A percentile compares a stretch with the other conserved stretches of the same genome.
These are phyloP conservation scores for Sitta europaea DNA, from an alignment of 2,113 vertebrate genomes.

Conservation along the genomic window DNA sequence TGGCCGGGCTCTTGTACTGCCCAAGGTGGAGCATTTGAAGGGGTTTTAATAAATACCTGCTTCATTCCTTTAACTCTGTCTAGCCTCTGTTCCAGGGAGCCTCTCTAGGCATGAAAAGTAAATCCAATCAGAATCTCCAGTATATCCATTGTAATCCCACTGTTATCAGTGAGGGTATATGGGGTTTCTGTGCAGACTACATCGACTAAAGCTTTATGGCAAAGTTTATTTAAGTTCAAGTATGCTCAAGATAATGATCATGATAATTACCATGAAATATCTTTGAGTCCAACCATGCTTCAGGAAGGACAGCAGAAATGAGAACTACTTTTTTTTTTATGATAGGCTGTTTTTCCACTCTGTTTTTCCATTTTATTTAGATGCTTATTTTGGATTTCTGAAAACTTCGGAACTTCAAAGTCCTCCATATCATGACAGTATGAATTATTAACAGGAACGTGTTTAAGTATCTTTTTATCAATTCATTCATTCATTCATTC, in stretches of 20 bases:
- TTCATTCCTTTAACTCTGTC: too few species aligned
- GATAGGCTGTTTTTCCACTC: not conserved
- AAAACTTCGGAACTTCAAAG: conserved; percentile 9
- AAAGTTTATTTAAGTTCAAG: not conserved
- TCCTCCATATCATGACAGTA: not conserved
- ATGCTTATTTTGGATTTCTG: not conserved
- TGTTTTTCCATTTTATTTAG: not conserved
- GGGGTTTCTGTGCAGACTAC: not conserved
- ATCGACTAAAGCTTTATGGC: not conserved
- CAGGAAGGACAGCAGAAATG: not conserved
- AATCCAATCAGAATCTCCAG: not conserved
- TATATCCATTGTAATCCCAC: not conserved
- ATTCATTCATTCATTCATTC: not conserved
- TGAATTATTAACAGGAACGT: conserved; percentile 23
- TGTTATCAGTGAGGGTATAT: not conserved
- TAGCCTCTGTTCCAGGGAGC: too few species aligned
- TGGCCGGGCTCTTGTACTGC: too few species aligned
- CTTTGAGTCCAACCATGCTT: not conserved
- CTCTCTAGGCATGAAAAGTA: not conserved
- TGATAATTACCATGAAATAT: not conserved
- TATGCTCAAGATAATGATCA: not conserved
- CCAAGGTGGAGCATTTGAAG: too few species aligned
- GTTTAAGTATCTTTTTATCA: not conserved
- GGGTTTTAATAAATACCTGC: too few species aligned
- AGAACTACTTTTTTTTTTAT: not conserved